Evolutionary conservation across 2,797 vertebrate species (phyloP), one percentile per base, ranked within the genome.

Genomic region (Bovichtus variegatus): DNA sequence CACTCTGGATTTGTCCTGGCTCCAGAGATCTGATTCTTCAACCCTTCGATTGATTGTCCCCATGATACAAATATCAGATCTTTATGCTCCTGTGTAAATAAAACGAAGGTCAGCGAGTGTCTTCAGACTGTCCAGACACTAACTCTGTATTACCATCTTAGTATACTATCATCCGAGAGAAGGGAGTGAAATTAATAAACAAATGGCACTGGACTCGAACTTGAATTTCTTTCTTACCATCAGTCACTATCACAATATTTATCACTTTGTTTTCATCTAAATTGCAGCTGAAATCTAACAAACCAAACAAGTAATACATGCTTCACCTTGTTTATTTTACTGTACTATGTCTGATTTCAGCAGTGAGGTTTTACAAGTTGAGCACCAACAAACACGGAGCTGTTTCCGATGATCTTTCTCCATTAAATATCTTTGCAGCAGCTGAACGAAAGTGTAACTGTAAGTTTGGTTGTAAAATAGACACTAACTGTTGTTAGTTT

Each of bases 131-230:
- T n/a, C n/a, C n/a, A n/a, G n/a, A n/a, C n/a, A n/a, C n/a, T n/a
- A n/a, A n/a, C n/a, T n/a, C 77, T 70, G 58, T 78, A 44, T 82
- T 63, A 51, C 57, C 41, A 67, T 66, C 27, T 65, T 54, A 60
- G 49, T 64, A 51, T 69, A 18, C 15, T 53, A 15, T 67, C 29
- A 49, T 77, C 70, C 90, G 61, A 61, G 59, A 86, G 57, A 86
- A 80, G 84, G 76, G 68, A 80, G 76, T 60, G 25, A 84, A 81
- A 84, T 88, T 84, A 92, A 86, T 12, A 62, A 87, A 71, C 64
- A 86, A 88, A 90, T 90, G 80, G 87, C 90, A 91, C 84, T 85
- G 38, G 50, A 83, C 61, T 81, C 29, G 36, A 43, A 41, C 7
- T 43, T 59, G 46, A 46, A 31, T 77, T 59, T 23, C 0, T 81